Percentiles rank a stretch among this genome's conserved stretches.
Conservation (phyloP, 2,797 vertebrate species). For the Sorex maritimensis region DNA sequence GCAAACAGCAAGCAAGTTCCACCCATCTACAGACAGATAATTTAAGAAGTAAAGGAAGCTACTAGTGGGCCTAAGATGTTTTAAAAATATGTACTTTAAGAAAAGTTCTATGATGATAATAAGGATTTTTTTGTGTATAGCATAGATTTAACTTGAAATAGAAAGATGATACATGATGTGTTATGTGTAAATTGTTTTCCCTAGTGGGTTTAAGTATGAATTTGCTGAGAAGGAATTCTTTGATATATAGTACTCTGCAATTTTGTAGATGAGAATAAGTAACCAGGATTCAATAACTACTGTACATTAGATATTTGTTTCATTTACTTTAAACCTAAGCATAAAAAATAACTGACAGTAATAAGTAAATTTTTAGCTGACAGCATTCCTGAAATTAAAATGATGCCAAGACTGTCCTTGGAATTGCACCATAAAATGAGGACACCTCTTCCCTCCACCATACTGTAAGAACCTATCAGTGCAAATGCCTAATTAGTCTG, state of each 20-base stretch:
- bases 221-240: slow-evolving; percentile 63
- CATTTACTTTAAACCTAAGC: slow-evolving; percentile 48
- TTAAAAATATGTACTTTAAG: background rate
- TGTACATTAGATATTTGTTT: slow-evolving; percentile 6
- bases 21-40: background rate
- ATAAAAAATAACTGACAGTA: background rate
- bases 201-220: background rate
- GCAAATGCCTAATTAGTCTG: background rate
- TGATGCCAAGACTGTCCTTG: no score
- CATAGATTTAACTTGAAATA: slow-evolving; percentile 33
- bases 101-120: background rate
- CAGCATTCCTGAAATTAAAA: background rate
- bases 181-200: slow-evolving; percentile 77
- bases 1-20: background rate
- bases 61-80: slow-evolving; percentile 6
- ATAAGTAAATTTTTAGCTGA: background rate
- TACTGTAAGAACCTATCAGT: background rate
- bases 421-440: background rate
- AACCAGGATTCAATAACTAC: slow-evolving; percentile 31
- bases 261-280: slow-evolving; percentile 44
- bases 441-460: background rate
- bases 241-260: slow-evolving; percentile 46
- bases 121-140: slow-evolving; percentile 45
- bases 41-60: background rate
- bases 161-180: slow-evolving; percentile 53